Base-by-base conservation (phyloP, 2,113 vertebrate genomes). In the Brienomyrus brachyistius region DNA sequence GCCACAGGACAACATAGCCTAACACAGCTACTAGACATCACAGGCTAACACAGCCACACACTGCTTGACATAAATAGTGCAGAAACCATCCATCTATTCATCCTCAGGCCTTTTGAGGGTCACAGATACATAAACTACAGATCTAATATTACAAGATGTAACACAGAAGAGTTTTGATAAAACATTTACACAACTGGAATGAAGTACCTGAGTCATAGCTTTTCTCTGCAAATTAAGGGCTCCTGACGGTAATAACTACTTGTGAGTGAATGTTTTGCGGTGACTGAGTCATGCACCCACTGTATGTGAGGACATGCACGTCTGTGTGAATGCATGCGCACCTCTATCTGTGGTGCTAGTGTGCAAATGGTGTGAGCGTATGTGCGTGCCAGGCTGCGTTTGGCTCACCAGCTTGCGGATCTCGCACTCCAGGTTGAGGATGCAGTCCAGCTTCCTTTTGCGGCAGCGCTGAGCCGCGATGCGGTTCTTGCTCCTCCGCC, bases 401-500 rank as follows among this genome's bases (percentile, higher is more conserved):
- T 4, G 21, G 93, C 95, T 90, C 93, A 97, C 98, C 97, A 99
- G 92, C 94, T 99, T 99, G 91, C 97, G 96, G 93, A 99, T 99
- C 96, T 99, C 98, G 95, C 98, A 99, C 96, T 99, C 98, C 90
- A 99, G 95, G 92, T 99, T 99, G 94, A 99, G 96, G 94, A 99
- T 99, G 91, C 98, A 99, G 96, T 99, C 98, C 66, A 99, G 97
- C 94, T 99, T 99, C 93, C 98, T 97, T 94, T 99, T 99, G 91
- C 98, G 98, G 93, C 98, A 99, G 93, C 98, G 98, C 93, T 99
- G 98, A 7, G 98, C 98, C 0, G 98, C 98, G n/a, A 99, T 99
- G 62, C 98, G 97, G 94, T 99, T 99, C 95, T 99, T 99, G 91
- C 98, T 99, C 91, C 98, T 96, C 88, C 98, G 96, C 51, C 98